These are phyloP conservation scores for Pseudomugil tenellus DNA, from an alignment of 2,797 vertebrate genomes.

Conservation along the genomic window DNA sequence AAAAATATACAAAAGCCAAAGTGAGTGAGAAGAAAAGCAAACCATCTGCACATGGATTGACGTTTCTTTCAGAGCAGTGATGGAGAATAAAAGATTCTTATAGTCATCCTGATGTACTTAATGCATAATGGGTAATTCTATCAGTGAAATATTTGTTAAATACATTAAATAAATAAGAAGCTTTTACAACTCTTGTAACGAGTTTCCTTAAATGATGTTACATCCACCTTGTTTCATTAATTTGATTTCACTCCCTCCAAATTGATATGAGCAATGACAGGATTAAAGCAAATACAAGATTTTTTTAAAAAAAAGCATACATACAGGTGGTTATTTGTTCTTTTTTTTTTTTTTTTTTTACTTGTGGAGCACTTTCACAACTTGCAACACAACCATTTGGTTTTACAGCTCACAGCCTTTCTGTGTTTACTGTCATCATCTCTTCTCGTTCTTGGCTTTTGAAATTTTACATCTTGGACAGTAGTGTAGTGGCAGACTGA, in stretches of 20 bases:
- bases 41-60: neutral
- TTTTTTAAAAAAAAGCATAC: neutral
- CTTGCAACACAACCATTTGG: neutral
- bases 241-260: neutral
- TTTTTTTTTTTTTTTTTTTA: neutral
- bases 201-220: neutral
- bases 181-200: neutral
- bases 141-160: neutral
- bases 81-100: neutral
- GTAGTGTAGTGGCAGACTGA: neutral
- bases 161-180: neutral
- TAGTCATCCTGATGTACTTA: neutral
- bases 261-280: neutral
- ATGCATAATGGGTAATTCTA: neutral
- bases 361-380: neutral
- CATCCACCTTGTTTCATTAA: neutral
- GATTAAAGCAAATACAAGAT: neutral
- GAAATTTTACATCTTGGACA: neutral
- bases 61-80: neutral
- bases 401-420: neutral
- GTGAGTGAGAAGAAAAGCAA: neutral
- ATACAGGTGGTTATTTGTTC: neutral
- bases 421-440: neutral
- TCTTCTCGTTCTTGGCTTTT: neutral
- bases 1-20: neutral